These are phyloP conservation scores for Myotis lucifugus DNA, from an alignment of 2,113 vertebrate species.

Conservation along the genomic window DNA sequence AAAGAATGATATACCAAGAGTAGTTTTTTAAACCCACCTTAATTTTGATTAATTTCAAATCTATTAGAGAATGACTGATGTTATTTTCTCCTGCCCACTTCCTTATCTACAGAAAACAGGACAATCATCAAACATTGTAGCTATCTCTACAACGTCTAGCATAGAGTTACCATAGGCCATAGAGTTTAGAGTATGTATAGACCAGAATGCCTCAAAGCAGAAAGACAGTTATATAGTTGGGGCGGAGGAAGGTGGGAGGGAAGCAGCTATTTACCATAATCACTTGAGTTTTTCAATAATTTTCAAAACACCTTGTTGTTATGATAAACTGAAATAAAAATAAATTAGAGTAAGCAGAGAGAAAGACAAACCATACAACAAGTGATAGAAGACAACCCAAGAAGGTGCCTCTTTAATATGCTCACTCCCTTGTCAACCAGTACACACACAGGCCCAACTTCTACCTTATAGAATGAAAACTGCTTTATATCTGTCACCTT, in stretches of 20 bases:
- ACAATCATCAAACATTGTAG: neutral
- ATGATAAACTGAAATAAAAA: neutral
- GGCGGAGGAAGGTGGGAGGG: rapidly evolving
- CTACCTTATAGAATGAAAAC: neutral
- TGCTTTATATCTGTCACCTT: neutral
- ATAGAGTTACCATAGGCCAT: no score
- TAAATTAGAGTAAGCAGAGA: neutral
- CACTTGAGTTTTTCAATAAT: neutral
- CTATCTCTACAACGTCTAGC: neutral
- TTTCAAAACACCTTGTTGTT: neutral
- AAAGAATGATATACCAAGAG: neutral
- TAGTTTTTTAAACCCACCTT: neutral
- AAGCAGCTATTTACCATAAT: neutral
- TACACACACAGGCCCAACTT: rapidly evolving
- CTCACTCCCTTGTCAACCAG: no score
- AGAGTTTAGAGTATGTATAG: neutral
- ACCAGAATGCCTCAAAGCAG: neutral
- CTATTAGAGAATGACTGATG: neutral
- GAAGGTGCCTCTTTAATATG: neutral
- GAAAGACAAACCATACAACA: neutral
- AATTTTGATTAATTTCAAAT: neutral
- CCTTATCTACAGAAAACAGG: neutral
- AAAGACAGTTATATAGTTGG: neutral
- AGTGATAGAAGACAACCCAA: neutral
- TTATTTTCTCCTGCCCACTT: neutral